Conservation (phyloP, 2,888 invertebrate species). For the Cistogaster globosa region DNA sequence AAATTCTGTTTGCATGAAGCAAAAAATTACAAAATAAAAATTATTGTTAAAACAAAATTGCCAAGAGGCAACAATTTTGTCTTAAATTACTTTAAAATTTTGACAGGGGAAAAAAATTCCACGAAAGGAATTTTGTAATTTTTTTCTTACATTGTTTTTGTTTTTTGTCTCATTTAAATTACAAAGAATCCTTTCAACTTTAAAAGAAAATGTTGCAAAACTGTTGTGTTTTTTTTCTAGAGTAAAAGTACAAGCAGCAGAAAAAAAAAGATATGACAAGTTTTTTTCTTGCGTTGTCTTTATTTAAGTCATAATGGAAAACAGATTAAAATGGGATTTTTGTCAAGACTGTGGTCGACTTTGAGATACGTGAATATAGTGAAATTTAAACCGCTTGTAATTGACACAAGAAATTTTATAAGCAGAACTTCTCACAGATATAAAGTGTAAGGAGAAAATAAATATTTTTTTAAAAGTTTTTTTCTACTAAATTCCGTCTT, state of each 20-base stretch:
- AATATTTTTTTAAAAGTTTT: no score
- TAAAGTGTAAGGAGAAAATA: no score
- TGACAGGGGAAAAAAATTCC: conserved; percentile 24
- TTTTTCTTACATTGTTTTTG: conserved; percentile 3
- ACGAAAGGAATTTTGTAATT: conserved; percentile 44
- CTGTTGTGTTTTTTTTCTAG: background rate
- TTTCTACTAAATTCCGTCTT: no score
- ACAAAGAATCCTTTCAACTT: conserved; percentile 56
- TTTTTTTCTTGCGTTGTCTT: conserved; percentile 6
- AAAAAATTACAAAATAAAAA: conserved; percentile 3
- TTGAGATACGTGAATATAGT: background rate
- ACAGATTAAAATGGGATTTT: background rate
- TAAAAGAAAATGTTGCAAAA: background rate
- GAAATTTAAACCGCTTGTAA: no score
- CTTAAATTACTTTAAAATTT: conserved; percentile 48
- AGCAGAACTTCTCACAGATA: no score
- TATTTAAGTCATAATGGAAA: conserved; percentile 20
- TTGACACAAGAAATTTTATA: no score
- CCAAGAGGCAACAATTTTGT: conserved; percentile 43
- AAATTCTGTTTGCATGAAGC: background rate
- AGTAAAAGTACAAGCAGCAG: conserved; percentile 13
- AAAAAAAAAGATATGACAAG: conserved; percentile 25
- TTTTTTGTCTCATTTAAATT: conserved; percentile 6
- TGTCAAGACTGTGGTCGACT: background rate
- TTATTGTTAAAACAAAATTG: conserved; percentile 36